Percentiles rank a stretch among this genome's conserved stretches.
phyloP scores from a whole-genome alignment of 2,113 vertebrate species.

The Apistogramma diplotaenia region DNA sequence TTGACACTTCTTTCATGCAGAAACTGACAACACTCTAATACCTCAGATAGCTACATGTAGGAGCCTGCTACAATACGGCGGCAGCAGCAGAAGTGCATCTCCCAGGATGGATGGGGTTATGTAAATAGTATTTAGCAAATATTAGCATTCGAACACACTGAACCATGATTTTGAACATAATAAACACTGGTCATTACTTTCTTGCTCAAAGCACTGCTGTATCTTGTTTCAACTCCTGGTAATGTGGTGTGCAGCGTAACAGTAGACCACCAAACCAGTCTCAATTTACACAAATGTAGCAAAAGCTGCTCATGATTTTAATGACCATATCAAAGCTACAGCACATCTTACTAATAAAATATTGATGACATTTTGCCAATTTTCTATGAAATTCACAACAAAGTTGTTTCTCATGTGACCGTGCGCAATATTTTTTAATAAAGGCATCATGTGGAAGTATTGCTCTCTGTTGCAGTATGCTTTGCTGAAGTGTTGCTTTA shows the following conservation, averaged over 20 bases:
- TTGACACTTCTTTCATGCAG: background rate
- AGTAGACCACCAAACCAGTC: background rate
- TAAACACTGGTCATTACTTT: background rate
- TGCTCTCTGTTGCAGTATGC: conserved; percentile 3
- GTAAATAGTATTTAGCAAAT: background rate
- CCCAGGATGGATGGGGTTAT: background rate
- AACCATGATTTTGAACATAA: background rate
- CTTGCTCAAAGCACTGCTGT: background rate
- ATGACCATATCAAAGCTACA: background rate
- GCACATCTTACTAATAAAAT: background rate
- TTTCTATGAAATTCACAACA: background rate
- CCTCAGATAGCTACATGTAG: background rate
- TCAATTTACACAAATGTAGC: background rate
- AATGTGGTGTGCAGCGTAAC: background rate
- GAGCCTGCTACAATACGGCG: background rate
- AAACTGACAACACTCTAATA: background rate
- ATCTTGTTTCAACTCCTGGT: background rate
- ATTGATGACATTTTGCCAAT: background rate
- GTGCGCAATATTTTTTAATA: background rate
- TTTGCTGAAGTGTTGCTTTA: background rate
- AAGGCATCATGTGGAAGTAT: background rate
- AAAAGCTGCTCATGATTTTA: background rate
- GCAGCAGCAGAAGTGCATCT: background rate
- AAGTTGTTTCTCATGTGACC: background rate
- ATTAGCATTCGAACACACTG: background rate